These are phyloP conservation scores for Pyralis farinalis DNA, from an alignment of 2,888 invertebrate genomes.

Conservation along the genomic window DNA sequence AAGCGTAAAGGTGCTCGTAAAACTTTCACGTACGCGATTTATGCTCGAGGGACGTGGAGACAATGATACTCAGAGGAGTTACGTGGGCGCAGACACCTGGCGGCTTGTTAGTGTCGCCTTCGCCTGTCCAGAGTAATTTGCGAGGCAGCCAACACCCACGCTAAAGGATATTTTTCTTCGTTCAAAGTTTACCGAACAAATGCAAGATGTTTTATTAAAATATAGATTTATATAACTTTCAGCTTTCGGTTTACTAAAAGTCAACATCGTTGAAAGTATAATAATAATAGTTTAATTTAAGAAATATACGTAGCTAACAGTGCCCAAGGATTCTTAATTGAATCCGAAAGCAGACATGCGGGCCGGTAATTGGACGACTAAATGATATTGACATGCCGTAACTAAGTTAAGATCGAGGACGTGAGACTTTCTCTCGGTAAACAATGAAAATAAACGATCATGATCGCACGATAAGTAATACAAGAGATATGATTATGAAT, in stretches of 20 bases:
- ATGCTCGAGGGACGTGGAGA: constrained; percentile 65
- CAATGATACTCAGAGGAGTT: constrained; percentile 71
- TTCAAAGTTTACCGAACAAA: not conserved
- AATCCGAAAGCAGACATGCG: constrained; percentile 56
- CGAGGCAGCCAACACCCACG: constrained; percentile 28
- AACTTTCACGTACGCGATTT: constrained; percentile 78
- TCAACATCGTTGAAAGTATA: too few species aligned
- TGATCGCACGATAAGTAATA: constrained; percentile 28
- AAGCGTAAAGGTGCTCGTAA: constrained; percentile 75
- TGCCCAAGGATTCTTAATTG: constrained; percentile 45
- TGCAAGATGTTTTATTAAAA: not conserved
- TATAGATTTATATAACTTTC: too few species aligned
- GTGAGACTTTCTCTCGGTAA: constrained; percentile 33
- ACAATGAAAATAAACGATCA: constrained; percentile 27
- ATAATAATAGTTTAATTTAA: too few species aligned
- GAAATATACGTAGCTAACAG: not conserved
- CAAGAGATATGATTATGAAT: constrained; percentile 40
- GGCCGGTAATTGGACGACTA: constrained; percentile 60
- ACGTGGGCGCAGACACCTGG: constrained; percentile 78
- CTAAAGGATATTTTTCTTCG: constrained; percentile 13
- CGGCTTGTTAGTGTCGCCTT: constrained; percentile 70
- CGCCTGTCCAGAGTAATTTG: constrained; percentile 38
- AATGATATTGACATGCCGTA: constrained; percentile 52
- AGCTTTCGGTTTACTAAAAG: too few species aligned
- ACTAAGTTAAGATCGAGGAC: constrained; percentile 30